Percentiles rank a stretch among this genome's conserved stretches.
phyloP scores from a whole-genome alignment of 1,140 invertebrate species.

The Achroia grisella region DNA sequence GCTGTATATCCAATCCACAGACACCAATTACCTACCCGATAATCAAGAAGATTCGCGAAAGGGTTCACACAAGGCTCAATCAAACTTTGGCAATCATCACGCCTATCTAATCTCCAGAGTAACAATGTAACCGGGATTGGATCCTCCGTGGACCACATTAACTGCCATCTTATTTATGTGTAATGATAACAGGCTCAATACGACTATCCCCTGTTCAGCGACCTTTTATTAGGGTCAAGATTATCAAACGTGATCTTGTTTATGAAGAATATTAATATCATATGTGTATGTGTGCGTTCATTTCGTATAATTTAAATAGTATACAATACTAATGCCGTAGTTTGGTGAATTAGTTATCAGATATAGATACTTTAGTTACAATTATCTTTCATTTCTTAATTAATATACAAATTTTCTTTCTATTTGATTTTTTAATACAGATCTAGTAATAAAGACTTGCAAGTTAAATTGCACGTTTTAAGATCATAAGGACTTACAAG shows the following conservation, averaged over 20 bases:
- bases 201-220: constrained; percentile 5
- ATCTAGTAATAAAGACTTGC: too few species aligned
- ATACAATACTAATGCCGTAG: too few species aligned
- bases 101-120: constrained; percentile 54
- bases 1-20: constrained; percentile 24
- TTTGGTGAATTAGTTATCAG: too few species aligned
- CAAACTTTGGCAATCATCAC: constrained; percentile 66
- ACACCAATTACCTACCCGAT: constrained; percentile 31
- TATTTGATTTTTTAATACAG: too few species aligned
- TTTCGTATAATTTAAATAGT: too few species aligned
- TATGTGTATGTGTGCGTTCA: too few species aligned
- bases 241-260: constrained; percentile 9
- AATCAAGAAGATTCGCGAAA: constrained; percentile 51
- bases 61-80: constrained; percentile 49
- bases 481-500: too few species aligned
- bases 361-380: too few species aligned
- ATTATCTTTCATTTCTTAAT: too few species aligned
- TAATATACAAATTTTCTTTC: too few species aligned
- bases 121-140: constrained; percentile 49
- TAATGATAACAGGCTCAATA: constrained; percentile 36
- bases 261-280: constrained; percentile 2
- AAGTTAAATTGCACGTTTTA: too few species aligned
- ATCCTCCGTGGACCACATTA: constrained; percentile 36
- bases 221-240: constrained; percentile 18
- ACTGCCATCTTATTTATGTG: constrained; percentile 37